Evolutionary conservation across 2,113 vertebrate species (phyloP), one percentile per base, ranked within the genome.

Genomic region (Ia io): DNA sequence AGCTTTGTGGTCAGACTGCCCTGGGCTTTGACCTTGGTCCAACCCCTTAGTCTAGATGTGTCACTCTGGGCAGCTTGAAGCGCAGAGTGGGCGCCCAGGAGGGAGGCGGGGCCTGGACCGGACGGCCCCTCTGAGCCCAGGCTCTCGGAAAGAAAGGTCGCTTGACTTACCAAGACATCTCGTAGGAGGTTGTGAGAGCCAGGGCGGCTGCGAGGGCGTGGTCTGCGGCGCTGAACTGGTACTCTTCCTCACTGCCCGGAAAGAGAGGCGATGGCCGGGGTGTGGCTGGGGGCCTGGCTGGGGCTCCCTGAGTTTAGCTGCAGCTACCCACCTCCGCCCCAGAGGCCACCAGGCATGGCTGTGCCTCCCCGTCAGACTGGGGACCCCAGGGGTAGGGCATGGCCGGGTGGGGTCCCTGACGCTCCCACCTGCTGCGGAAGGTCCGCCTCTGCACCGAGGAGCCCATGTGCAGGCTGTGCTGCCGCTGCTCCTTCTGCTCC

Each of bases 181-280:
- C 96, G 0, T 97, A 91, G 86, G 97, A 88, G 70, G 97, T 93
- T 0, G 98, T 98, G 94, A 99, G 91, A 22, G 98, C 98, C 53
- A 98, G 97, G 77, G 98, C 98, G 6, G 98, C 98, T 23, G 98
- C 98, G 6, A 98, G 98, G 0, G 98, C 98, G 0, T 98, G 90
- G 73, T 99, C 98, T 9, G 95, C 95, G 12, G 35, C 70, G 40
- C 97, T 98, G 97, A 98, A 98, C 22, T 97, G 95, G 32, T 98
- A 97, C 30, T 98, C 98, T 83, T 98, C 98, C 91, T 98, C 98
- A 6, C 98, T 99, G 97, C 32, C 28, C 11, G 4, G 25, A 76
- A 6, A 91, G 70, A 84, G 37, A 9, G 56, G 35, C 17, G 14
- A 16, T 0, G 6, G 23, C 25, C 40, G 2, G 2, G 42, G 17